These are phyloP conservation scores for Drosophila cognata DNA, from an alignment of 2,888 invertebrate genomes.

Conservation along the genomic window DNA sequence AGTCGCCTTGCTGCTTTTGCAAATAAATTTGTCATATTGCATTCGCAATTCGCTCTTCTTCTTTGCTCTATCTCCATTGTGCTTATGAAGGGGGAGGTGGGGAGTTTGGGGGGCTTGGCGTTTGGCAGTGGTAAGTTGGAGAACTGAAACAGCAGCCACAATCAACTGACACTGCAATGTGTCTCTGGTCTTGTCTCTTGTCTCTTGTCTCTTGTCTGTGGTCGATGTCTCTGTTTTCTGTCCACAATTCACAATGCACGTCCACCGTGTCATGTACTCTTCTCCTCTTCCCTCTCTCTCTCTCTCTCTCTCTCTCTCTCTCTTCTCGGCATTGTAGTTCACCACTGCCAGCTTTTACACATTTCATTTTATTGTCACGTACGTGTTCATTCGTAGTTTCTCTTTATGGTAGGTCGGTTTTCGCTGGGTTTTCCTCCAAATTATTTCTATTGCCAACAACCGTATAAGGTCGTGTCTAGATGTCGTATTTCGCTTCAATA, in stretches of 20 bases:
- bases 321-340: constrained; percentile 19
- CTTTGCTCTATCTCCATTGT: constrained; percentile 4
- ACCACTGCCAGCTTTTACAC: constrained; percentile 65
- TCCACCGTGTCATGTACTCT: constrained; percentile 8
- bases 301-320: not conserved
- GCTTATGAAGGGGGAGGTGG: not conserved
- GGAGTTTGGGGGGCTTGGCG: not conserved
- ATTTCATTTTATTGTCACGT: constrained; percentile 82
- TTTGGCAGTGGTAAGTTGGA: constrained; percentile 1
- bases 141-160: constrained; percentile 38
- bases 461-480: constrained; percentile 54
- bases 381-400: constrained; percentile 65
- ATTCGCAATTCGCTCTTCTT: constrained; percentile 60
- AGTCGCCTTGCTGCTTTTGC: constrained; percentile 67
- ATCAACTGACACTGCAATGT: constrained; percentile 58
- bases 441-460: constrained; percentile 62
- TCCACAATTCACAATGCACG: constrained; percentile 29
- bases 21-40: constrained; percentile 82
- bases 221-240: constrained; percentile 17
- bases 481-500: constrained; percentile 28
- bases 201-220: constrained; percentile 3
- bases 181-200: constrained; percentile 27
- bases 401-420: constrained; percentile 68
- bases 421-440: constrained; percentile 51
- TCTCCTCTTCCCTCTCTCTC: not conserved